A percentile compares a stretch with the other conserved stretches of the same genome.
Conservation (phyloP, 2,888 invertebrate genomes). For the Drosophila setosimentum region DNA sequence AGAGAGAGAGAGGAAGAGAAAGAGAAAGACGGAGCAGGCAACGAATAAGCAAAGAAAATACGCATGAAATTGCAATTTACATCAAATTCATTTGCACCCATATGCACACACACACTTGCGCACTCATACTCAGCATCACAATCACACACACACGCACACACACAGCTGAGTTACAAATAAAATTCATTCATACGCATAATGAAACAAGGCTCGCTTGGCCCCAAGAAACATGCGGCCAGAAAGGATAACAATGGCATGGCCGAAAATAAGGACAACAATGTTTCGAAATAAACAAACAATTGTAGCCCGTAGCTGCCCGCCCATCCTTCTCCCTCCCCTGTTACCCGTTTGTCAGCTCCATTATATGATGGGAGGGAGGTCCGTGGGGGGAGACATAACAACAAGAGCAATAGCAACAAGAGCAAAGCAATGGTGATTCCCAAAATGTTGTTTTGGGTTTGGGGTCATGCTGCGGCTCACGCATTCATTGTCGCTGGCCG, state of each 20-base stretch:
- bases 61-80: conserved; percentile 82
- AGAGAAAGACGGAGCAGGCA: neutral
- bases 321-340: neutral
- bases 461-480: conserved; percentile 42
- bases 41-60: conserved; percentile 76
- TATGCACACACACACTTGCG: conserved; percentile 52
- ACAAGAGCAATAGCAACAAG: conserved; percentile 35
- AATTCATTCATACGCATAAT: conserved; percentile 82
- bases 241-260: conserved; percentile 70
- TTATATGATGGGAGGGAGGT: neutral
- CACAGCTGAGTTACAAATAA: conserved; percentile 71
- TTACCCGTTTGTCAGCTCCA: neutral
- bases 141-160: conserved; percentile 13
- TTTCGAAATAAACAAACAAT: conserved; percentile 80
- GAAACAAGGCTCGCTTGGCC: conserved; percentile 61
- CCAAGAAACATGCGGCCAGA: conserved; percentile 60
- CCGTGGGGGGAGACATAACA: conserved; percentile 4
- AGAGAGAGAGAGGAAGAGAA: neutral
- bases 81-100: conserved; percentile 82
- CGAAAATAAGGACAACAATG: conserved; percentile 79
- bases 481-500: conserved; percentile 62
- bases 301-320: conserved; percentile 59
- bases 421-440: conserved; percentile 36
- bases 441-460: conserved; percentile 39
- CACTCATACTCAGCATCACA: conserved; percentile 11